These are phyloP conservation scores for Stenolophus ochropezus DNA, from an alignment of 2,888 invertebrate species.

Conservation along the genomic window DNA sequence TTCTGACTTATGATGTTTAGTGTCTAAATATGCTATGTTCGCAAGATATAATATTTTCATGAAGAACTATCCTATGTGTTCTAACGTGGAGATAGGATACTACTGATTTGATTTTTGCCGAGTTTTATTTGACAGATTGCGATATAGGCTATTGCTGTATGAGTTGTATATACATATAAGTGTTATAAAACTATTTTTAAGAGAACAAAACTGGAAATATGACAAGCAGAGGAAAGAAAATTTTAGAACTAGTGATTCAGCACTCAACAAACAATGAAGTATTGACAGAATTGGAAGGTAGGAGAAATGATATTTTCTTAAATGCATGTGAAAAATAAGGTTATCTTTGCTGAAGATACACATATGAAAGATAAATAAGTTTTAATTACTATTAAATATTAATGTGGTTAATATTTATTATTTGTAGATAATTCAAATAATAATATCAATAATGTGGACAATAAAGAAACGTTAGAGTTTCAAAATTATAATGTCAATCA, in stretches of 20 bases:
- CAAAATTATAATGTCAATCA: neutral
- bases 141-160: neutral
- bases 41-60: neutral
- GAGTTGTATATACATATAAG: neutral
- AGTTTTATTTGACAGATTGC: neutral
- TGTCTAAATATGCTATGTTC: neutral
- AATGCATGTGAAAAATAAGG: too few relatives aligned
- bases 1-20: neutral
- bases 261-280: neutral
- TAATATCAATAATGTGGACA: neutral
- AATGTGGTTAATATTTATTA: neutral
- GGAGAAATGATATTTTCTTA: neutral
- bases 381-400: neutral
- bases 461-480: neutral
- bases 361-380: too few relatives aligned
- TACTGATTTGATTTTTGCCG: neutral
- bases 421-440: neutral
- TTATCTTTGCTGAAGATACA: neutral
- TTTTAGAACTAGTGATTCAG: neutral
- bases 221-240: neutral
- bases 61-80: neutral
- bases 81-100: neutral
- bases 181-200: neutral
- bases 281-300: neutral
- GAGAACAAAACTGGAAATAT: too few relatives aligned